Evolutionary conservation across 2,113 vertebrate species (phyloP).

Genomic region (Rostratula benghalensis): DNA sequence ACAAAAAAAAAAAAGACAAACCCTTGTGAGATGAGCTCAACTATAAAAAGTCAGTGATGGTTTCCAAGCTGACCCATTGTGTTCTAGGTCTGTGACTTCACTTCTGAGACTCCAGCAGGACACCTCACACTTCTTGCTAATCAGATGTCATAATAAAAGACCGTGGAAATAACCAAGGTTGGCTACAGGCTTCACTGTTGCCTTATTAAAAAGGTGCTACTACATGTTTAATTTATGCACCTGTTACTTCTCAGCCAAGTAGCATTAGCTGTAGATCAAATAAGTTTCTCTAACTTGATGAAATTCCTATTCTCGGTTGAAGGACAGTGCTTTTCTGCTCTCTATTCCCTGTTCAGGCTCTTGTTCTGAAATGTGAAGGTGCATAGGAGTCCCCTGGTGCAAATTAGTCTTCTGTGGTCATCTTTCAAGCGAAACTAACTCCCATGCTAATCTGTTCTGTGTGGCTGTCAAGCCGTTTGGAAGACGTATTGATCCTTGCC

Average conservation of each 20-base stretch:
- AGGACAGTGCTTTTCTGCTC: neutral
- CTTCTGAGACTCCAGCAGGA: neutral
- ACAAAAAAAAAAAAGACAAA: neutral
- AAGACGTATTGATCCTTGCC: neutral
- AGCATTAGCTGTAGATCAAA: neutral
- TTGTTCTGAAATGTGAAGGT: neutral
- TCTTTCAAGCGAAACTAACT: slow-evolving; percentile 42
- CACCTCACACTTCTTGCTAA: neutral
- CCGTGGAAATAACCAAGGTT: neutral
- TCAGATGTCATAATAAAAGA: neutral
- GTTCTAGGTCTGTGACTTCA: neutral
- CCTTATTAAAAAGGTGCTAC: neutral
- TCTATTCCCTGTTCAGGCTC: neutral
- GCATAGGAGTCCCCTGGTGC: neutral
- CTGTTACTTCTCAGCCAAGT: neutral
- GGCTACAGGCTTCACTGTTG: neutral
- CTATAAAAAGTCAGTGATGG: neutral
- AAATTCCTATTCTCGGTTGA: neutral
- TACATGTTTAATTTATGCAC: neutral
- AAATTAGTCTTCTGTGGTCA: slow-evolving; percentile 40
- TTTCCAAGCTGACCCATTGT: neutral
- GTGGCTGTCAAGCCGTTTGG: neutral
- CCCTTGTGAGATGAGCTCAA: neutral
- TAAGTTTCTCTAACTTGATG: neutral
- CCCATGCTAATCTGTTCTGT: slow-evolving; percentile 19